Conservation (phyloP, 2,888 invertebrate species). For the Drosophila buzzatii region DNA sequence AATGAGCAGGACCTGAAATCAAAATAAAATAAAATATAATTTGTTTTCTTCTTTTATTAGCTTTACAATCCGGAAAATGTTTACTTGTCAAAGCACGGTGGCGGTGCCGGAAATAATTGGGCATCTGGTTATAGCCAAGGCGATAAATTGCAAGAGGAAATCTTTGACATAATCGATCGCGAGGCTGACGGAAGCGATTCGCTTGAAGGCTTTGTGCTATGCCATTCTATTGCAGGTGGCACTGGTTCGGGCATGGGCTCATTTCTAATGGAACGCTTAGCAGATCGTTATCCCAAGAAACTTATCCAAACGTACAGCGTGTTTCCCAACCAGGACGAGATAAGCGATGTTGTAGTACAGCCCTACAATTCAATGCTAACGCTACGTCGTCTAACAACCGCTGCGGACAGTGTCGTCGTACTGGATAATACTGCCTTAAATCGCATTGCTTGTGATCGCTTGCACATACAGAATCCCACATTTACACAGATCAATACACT, state of each 20-base stretch:
- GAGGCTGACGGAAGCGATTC: slow-evolving; percentile 99
- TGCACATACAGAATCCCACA: slow-evolving; percentile 98
- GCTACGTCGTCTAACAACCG: slow-evolving; percentile 95
- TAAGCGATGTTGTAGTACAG: slow-evolving; percentile 98
- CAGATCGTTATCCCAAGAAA: slow-evolving; percentile 98
- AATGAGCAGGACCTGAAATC: rapidly evolving
- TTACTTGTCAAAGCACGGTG: slow-evolving; percentile 98
- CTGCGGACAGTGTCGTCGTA: slow-evolving; percentile 98
- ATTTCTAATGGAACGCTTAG: slow-evolving; percentile 94
- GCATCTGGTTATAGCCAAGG: slow-evolving; percentile 98
- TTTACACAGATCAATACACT: slow-evolving; percentile 98
- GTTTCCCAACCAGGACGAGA: slow-evolving; percentile 98
- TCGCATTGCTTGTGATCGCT: slow-evolving; percentile 95
- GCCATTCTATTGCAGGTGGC: slow-evolving; percentile 99
- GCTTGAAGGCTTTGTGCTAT: slow-evolving; percentile 98
- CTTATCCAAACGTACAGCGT: slow-evolving; percentile 99
- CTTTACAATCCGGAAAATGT: slow-evolving; percentile 99
- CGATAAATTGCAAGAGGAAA: slow-evolving; percentile 96
- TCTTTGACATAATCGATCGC: slow-evolving; percentile 99
- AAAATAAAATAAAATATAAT: neutral
- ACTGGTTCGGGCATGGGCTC: slow-evolving; percentile 99
- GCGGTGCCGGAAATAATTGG: slow-evolving; percentile 99
- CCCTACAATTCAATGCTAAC: slow-evolving; percentile 98
- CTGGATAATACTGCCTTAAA: slow-evolving; percentile 99
- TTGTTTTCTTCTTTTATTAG: slow-evolving; percentile 82